Conservation (phyloP, 2,888 invertebrate species). For the Homarus gammarus region DNA sequence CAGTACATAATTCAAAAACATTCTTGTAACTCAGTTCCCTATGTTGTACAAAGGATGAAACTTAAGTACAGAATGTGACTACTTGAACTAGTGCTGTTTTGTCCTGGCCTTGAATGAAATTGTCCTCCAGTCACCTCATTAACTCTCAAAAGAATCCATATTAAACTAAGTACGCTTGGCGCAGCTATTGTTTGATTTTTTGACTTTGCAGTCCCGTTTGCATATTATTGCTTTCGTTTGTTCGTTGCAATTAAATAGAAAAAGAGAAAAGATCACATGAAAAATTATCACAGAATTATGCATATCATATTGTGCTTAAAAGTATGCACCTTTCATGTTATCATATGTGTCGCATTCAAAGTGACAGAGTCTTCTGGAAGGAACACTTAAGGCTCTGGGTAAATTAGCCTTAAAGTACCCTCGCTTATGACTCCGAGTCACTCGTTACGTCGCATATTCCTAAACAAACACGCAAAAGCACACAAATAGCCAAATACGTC, state of each 20-base stretch:
- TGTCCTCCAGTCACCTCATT: slow-evolving; percentile 57
- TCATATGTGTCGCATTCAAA: slow-evolving; percentile 54
- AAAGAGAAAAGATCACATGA: slow-evolving; percentile 75
- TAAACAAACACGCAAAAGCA: slow-evolving; percentile 72
- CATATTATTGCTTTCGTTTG: slow-evolving; percentile 75
- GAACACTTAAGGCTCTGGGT: slow-evolving; percentile 30
- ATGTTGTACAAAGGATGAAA: too few relatives aligned
- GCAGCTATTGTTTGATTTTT: slow-evolving; percentile 72
- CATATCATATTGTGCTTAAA: slow-evolving; percentile 75
- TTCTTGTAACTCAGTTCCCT: too few relatives aligned
- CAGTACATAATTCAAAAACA: too few relatives aligned
- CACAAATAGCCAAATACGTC: slow-evolving; percentile 70
- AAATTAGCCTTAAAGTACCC: slow-evolving; percentile 31
- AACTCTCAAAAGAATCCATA: slow-evolving; percentile 66
- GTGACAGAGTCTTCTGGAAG: slow-evolving; percentile 35
- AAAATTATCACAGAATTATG: slow-evolving; percentile 76
- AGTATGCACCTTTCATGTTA: slow-evolving; percentile 70
- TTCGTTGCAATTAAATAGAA: slow-evolving; percentile 75
- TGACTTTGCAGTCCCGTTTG: slow-evolving; percentile 74
- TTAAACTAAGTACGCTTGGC: slow-evolving; percentile 72
- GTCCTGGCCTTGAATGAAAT: not conserved
- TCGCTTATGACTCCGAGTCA: slow-evolving; percentile 32
- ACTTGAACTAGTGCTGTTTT: too few relatives aligned
- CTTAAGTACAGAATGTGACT: too few relatives aligned
- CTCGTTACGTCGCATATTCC: slow-evolving; percentile 53